Percentiles rank a stretch among this genome's conserved stretches.
Evolutionary conservation across 2,888 invertebrate genomes (phyloP).

Genomic region (Luffia ferchaultella): DNA sequence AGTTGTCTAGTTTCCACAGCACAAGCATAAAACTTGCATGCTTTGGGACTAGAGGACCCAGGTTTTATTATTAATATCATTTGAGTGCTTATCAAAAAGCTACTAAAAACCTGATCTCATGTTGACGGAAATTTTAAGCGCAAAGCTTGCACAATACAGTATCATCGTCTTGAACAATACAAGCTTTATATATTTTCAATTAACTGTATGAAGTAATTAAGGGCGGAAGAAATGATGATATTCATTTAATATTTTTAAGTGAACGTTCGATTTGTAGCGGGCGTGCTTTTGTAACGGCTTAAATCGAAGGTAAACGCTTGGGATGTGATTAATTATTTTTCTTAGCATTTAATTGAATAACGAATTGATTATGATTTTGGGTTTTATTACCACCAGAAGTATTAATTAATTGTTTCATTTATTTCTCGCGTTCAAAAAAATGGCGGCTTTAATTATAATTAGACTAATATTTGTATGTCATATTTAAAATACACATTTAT

Average conservation of each 20-base stretch:
- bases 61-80: no score
- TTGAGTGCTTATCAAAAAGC: no score
- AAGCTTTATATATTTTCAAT: slow-evolving; percentile 16
- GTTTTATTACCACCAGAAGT: no score
- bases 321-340: background rate
- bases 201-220: slow-evolving; percentile 24
- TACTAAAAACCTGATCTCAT: background rate
- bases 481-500: no score
- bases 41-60: no score
- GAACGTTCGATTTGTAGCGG: background rate
- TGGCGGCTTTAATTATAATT: no score
- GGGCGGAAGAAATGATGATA: slow-evolving; percentile 28
- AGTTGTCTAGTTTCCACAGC: no score
- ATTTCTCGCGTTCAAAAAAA: no score
- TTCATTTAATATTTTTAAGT: slow-evolving; percentile 26
- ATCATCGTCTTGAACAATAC: background rate
- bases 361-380: background rate
- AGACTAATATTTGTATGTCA: no score
- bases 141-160: background rate
- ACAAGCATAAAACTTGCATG: no score
- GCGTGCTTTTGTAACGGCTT: background rate
- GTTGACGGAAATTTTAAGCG: background rate
- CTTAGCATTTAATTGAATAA: background rate
- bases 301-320: background rate
- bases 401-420: no score